Percentiles rank a stretch among this genome's conserved stretches.
phyloP scores from a whole-genome alignment of 1,140 invertebrate genomes.

The Trialeurodes vaporariorum region DNA sequence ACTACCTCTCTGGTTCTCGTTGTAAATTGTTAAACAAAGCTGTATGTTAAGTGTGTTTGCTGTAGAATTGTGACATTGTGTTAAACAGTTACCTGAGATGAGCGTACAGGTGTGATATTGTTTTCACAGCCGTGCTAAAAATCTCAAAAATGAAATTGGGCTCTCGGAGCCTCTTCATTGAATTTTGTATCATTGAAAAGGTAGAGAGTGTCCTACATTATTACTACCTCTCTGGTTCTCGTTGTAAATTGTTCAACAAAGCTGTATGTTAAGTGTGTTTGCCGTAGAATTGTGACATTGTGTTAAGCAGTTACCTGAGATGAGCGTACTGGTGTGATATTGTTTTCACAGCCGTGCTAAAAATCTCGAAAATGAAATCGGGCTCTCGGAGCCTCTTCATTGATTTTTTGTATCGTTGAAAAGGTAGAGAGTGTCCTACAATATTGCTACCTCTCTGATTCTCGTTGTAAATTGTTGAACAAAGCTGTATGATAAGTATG shows the following conservation, averaged over 20 bases:
- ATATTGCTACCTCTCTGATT: neutral
- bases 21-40: neutral
- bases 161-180: neutral
- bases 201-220: neutral
- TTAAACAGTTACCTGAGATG: neutral
- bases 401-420: neutral
- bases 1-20: neutral
- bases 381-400: neutral
- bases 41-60: neutral
- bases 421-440: neutral
- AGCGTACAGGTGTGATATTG: neutral
- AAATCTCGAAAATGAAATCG: neutral
- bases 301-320: neutral
- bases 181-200: neutral
- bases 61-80: neutral
- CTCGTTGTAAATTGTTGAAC: neutral
- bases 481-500: no score
- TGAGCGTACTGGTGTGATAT: neutral
- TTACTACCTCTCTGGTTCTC: neutral
- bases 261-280: neutral
- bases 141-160: neutral
- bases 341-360: neutral
- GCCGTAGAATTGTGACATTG: neutral
- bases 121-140: neutral
- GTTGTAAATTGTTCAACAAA: neutral